Base-by-base conservation (phyloP, 1,140 invertebrate species). In the Heliconius nattereri region DNA sequence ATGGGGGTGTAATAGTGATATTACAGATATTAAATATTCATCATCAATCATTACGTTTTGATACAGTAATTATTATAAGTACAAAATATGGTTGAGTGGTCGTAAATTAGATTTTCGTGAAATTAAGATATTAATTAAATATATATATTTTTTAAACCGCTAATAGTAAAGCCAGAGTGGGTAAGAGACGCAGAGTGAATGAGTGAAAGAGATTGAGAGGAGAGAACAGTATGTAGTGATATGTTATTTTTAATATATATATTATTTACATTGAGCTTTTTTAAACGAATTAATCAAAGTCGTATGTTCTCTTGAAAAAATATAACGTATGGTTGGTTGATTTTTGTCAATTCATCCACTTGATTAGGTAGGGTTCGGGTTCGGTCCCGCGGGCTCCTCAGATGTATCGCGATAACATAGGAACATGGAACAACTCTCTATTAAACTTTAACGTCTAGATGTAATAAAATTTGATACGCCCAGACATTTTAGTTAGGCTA, bases 311-410 rank as follows among this genome's bases (percentile, higher is more conserved):
- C 11, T 66, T 66, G 60, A 66, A 66, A 66, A 66, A 66, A 66
- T 66, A n/a, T 26, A 3, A 26, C 60, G 60, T 66, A 66, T 26
- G 26, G 60, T 23, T 23, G 57, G 57, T 26, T 66, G 23, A 35
- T 40, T 78, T 81, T 72, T 54, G 80, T 81, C 77, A 70, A 78
- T 78, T 81, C 80, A 81, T 78, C 78, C 77, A 78, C 71, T 81
- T 78, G 77, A 81, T 81, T 78, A 45, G 77, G 45, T 70, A 26
- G 49, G 60, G 45, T 71, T 75, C n/a, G 40, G 40, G 73, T 75
- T 78, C 76, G 77, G 80, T 78, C 73, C 80, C 57, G 49, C 29
- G 80, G 54, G 80, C 60, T 81, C 73, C 9, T 54, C 23, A 75
- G 76, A 81, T 81, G 73, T 74, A 73, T 81, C 76, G 76, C 60